phyloP scores from a whole-genome alignment of 37 sponge, comb jelly and placozoan species.

The Theonella swinhoei region DNA sequence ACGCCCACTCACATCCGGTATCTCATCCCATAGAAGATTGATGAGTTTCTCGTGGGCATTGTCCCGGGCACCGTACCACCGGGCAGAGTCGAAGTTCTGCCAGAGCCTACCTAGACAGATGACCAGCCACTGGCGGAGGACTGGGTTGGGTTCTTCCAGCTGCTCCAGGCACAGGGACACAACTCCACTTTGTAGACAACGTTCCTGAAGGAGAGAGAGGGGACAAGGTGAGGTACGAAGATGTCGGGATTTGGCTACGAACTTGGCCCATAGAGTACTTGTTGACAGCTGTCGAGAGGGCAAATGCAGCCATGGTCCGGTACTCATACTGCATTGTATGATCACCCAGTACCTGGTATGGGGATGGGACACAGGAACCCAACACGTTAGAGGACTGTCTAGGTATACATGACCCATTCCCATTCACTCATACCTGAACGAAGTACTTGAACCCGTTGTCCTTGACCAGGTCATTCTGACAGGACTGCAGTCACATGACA shows the following conservation, averaged over 20 bases:
- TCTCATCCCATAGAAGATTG: slow-evolving; percentile 80
- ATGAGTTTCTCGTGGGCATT: slow-evolving; percentile 88
- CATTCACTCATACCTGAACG: slow-evolving; percentile 59
- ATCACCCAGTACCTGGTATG: slow-evolving; percentile 58
- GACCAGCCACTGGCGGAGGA: slow-evolving; percentile 83
- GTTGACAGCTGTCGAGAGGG: slow-evolving; percentile 71
- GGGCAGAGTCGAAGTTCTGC: slow-evolving; percentile 83
- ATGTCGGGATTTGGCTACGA: neutral
- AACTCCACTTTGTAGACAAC: slow-evolving; percentile 65
- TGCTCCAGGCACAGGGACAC: slow-evolving; percentile 72
- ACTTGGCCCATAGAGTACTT: slow-evolving; percentile 81
- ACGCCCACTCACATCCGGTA: slow-evolving; percentile 81
- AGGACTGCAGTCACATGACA: slow-evolving; percentile 48
- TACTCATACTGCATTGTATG: slow-evolving; percentile 85
- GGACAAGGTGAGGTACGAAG: neutral
- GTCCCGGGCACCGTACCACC: slow-evolving; percentile 85
- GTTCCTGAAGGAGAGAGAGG: slow-evolving; percentile 35
- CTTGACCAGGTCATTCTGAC: slow-evolving; percentile 86
- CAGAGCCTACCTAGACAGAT: slow-evolving; percentile 93
- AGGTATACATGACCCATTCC: no score
- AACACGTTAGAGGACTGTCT: neutral
- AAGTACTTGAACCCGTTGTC: slow-evolving; percentile 90
- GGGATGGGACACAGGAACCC: neutral
- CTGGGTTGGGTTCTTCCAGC: slow-evolving; percentile 77
- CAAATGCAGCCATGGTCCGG: slow-evolving; percentile 90